phyloP scores from a whole-genome alignment of 2,888 invertebrate genomes.

The Baccha elongata region DNA sequence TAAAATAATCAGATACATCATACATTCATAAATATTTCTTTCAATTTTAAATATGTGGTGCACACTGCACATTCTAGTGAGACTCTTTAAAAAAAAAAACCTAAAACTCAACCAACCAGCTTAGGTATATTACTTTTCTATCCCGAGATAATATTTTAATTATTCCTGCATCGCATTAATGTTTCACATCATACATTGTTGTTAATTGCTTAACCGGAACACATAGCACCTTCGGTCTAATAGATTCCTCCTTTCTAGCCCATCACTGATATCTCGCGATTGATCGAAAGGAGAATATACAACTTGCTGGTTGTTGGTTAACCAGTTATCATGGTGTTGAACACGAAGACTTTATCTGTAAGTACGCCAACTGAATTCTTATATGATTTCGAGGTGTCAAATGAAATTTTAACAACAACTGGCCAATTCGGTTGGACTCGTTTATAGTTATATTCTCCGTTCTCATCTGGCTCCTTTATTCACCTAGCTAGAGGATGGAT shows the following conservation, averaged over 20 bases:
- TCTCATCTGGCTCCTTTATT: slow-evolving; percentile 15
- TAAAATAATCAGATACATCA: no score
- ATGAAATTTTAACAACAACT: slow-evolving; percentile 44
- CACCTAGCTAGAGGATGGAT: background rate
- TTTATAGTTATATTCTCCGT: no score
- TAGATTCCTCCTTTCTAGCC: slow-evolving; percentile 15
- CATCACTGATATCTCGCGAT: background rate
- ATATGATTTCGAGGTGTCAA: slow-evolving; percentile 42
- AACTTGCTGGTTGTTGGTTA: slow-evolving; percentile 11
- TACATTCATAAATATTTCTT: no score
- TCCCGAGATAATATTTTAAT: background rate
- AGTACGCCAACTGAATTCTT: slow-evolving; percentile 19
- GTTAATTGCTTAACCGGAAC: slow-evolving; percentile 49
- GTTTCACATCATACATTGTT: slow-evolving; percentile 40
- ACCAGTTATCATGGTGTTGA: slow-evolving; percentile 28
- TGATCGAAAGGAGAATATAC: background rate
- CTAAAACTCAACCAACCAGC: background rate
- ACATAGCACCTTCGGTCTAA: slow-evolving; percentile 25
- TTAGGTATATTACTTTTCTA: no score
- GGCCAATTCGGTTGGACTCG: slow-evolving; percentile 27
- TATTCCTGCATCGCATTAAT: slow-evolving; percentile 5
- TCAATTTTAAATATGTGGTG: no score
- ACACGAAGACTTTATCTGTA: slow-evolving; percentile 27
- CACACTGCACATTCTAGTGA: no score
- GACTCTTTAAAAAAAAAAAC: no score